Base-by-base conservation (phyloP, 2,113 vertebrate genomes). In the Phaethornis superciliosus region DNA sequence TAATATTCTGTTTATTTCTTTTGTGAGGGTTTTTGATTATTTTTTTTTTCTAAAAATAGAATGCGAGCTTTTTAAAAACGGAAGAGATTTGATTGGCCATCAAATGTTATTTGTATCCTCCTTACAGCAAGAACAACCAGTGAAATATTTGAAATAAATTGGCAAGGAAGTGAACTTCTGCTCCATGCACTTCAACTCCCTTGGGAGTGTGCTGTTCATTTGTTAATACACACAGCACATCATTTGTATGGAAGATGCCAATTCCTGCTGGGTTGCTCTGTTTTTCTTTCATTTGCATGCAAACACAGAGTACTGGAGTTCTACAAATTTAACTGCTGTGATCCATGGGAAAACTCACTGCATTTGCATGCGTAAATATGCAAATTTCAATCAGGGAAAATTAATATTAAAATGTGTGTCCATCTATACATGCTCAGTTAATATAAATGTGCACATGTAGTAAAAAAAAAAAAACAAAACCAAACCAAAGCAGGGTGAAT, bases 141-240 rank as follows among this genome's bases (percentile, higher is more conserved):
- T 93, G 86, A 88, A 95, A 81, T 95, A 82, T 79, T 90, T 89
- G 71, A 89, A 94, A 94, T 88, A 92, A 91, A 51, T 40, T 97
- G 87, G 74, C 91, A 94, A 65, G 88, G 80, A 95, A 76, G n/a
- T 68, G 67, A 88, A 95, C 82, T 97, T 93, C 69, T 92, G 90
- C 27, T 92, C 90, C 64, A 2, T 62, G 81, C 49, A 27, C 40
- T 96, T 68, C 17, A 63, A 33, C 72, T 96, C 92, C 80, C 86
- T 87, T 4, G 19, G 76, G 86, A 95, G 68, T 20, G 40, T 87
- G 68, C 88, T 89, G 89, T 89, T 96, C 91, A 88, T 96, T 95
- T 95, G 85, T 84, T 96, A 94, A 89, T 88, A 54, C 54, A n/a
- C 75, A 87, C 75, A 93, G 12, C 49, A 42, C 85, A 51, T 92